Evolutionary conservation across 2,797 vertebrate species (phyloP).

Genomic region (Chelidonichthys spinosus): DNA sequence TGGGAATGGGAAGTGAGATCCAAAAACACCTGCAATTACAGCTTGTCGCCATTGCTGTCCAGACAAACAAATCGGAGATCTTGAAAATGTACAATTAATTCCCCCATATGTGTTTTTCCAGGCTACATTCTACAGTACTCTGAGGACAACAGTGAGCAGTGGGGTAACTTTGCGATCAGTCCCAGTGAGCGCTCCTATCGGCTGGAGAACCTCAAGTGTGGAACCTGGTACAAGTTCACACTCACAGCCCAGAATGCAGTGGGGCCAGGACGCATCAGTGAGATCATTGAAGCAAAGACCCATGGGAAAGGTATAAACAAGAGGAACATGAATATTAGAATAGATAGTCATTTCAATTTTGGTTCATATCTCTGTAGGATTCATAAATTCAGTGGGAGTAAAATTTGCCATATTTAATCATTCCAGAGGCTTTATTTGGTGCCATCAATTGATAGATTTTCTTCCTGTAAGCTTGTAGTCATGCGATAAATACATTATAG

Average conservation of each 20-base stretch:
- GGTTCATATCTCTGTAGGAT: not conserved
- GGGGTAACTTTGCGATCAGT: constrained; percentile 97
- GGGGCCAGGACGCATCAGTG: constrained; percentile 96
- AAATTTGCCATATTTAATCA: not conserved
- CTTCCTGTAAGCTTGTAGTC: not conserved
- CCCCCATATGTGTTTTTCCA: constrained; percentile 50
- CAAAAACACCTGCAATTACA: not conserved
- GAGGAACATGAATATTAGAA: not conserved
- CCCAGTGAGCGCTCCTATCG: constrained; percentile 96
- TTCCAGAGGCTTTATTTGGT: not conserved
- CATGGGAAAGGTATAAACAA: constrained; percentile 91
- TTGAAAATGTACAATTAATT: not conserved
- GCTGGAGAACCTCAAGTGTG: constrained; percentile 94
- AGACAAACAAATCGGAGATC: not conserved
- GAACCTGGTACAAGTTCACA: constrained; percentile 99
- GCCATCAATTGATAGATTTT: not conserved
- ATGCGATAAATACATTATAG: not conserved
- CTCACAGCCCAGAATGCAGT: constrained; percentile 98
- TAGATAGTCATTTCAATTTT: not conserved
- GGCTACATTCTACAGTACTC: constrained; percentile 99
- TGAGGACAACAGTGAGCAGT: constrained; percentile 98
- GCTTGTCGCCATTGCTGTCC: not conserved
- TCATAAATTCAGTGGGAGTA: not conserved
- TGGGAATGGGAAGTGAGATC: too few relatives aligned
- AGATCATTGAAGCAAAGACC: constrained; percentile 98